These are phyloP conservation scores for Tetrapedia diversipes DNA, from an alignment of 2,888 invertebrate species.

Conservation along the genomic window DNA sequence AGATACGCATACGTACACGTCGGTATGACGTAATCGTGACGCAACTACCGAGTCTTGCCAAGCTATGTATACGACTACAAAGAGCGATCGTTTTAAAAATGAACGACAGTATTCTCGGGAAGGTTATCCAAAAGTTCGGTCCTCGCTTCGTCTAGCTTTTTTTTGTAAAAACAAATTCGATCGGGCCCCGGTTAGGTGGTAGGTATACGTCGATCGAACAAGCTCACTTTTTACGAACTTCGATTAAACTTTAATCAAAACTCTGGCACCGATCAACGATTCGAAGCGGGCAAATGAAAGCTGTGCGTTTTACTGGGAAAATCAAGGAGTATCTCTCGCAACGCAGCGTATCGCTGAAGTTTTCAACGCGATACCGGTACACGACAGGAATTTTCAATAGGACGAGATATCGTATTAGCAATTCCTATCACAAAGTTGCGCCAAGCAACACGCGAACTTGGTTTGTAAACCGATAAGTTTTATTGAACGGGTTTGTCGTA, in stretches of 20 bases:
- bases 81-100: not conserved
- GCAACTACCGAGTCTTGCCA: not conserved
- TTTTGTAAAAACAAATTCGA: not conserved
- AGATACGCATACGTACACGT: conserved; percentile 5
- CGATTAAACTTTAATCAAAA: conserved; percentile 17
- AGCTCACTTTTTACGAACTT: not conserved
- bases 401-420: conserved; percentile 43
- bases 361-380: conserved; percentile 29
- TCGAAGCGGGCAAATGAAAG: conserved; percentile 7
- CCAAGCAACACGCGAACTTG: conserved; percentile 39
- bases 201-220: not conserved
- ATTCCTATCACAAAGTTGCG: conserved; percentile 54
- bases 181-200: too few relatives aligned
- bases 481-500: conserved; percentile 37
- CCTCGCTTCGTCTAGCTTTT: not conserved
- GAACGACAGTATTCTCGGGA: not conserved
- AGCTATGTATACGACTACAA: too few relatives aligned
- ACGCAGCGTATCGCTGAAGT: conserved; percentile 29
- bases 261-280: not conserved
- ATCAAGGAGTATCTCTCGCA: conserved; percentile 1
- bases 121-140: not conserved
- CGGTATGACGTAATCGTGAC: not conserved
- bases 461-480: conserved; percentile 50
- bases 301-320: conserved; percentile 9
- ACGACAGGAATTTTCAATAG: conserved; percentile 44